These are phyloP conservation scores for Esox masquinongy DNA, from an alignment of 2,797 vertebrate species.

Conservation along the genomic window DNA sequence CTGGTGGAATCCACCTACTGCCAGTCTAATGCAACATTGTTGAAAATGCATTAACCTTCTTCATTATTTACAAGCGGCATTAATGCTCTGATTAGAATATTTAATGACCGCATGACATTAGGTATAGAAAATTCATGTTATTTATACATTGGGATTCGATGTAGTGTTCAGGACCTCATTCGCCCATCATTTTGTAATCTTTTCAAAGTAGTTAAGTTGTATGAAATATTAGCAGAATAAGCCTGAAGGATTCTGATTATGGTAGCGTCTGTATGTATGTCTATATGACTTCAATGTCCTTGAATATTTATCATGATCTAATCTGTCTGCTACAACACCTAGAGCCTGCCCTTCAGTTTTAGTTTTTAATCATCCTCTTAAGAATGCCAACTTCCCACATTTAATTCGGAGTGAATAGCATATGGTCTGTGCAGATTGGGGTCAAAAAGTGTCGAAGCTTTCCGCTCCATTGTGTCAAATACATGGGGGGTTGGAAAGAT, in stretches of 20 bases:
- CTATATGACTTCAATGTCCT: constrained; percentile 32
- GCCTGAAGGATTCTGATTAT: constrained; percentile 10
- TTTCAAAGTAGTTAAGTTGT: not conserved
- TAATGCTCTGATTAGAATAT: not conserved
- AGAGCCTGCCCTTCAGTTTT: constrained; percentile 18
- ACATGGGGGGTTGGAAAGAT: not conserved
- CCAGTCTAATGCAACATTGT: not conserved
- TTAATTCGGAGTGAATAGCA: constrained; percentile 55
- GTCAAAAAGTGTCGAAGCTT: constrained; percentile 40
- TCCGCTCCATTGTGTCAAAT: not conserved
- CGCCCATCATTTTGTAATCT: not conserved
- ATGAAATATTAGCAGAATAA: not conserved
- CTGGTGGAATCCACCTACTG: not conserved
- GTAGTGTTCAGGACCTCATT: not conserved
- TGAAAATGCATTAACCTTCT: not conserved
- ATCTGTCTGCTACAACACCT: constrained; percentile 21
- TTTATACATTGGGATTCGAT: not conserved
- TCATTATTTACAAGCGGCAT: not conserved
- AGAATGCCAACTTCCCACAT: constrained; percentile 28
- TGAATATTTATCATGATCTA: constrained; percentile 34
- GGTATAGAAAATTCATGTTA: not conserved
- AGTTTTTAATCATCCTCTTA: constrained; percentile 4
- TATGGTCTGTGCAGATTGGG: constrained; percentile 54
- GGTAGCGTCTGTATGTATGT: constrained; percentile 11
- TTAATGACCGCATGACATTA: not conserved